Evolutionary conservation across 2,113 vertebrate species (phyloP), one percentile per base, ranked within the genome.

Genomic region (Ophthalmolycus amberensis): DNA sequence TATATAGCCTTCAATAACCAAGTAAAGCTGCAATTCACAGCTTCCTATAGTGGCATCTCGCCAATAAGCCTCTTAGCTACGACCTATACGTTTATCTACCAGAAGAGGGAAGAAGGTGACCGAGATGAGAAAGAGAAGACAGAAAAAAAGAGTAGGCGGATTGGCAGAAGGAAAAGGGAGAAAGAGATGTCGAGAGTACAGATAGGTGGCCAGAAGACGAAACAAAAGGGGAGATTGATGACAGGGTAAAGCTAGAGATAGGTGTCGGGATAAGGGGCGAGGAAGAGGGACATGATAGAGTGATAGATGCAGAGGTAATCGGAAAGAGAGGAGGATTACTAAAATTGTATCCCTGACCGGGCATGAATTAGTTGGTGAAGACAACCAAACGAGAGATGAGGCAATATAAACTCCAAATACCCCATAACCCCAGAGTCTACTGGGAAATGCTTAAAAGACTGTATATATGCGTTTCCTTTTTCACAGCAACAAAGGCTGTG

Each of bases 331-430:
- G 66, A 71, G 79, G 75, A 83, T 80, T 81, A 85, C 62, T 6
- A 22, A 46, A 25, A 79, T 64, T 68, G 52, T 79, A 77, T 80
- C 66, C 83, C 78, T 88, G 87, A 84, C 81, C 22, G 66, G 77
- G 81, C 89, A 90, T 89, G 86, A 78, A 92, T 90, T 83, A 88
- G 59, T 14, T 27, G 50, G 54, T 16, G 46, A 52, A 71, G 71
- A 74, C 70, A 74, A 70, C 78, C 63, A 63, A 74, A 75, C 22
- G 37, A 59, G 44, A 87, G 38, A 84, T 25, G 32, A 74, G 14
- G 77, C 73, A 65, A 85, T 75, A 86, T 85, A 65, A 87, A 90
- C 79, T 85, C 71, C 46, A 74, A 72, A 82, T 56, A 81, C 77
- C 68, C 69, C 63, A 73, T 72, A 86, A 85, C 73, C 69, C 37